Conservation (phyloP, 1,140 invertebrate species). For the Aphis gossypii region DNA sequence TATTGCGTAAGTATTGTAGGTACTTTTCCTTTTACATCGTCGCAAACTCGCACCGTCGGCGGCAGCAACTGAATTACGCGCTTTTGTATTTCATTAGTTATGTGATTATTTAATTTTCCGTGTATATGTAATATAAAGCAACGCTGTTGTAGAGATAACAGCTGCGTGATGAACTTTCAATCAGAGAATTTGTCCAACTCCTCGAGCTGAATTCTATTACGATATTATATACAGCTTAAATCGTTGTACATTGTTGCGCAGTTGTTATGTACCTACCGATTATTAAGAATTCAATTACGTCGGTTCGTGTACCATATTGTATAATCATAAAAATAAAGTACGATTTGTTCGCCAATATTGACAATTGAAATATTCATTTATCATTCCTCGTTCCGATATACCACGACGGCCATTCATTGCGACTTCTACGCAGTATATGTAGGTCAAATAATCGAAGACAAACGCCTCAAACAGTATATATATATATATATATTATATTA, state of each 20-base stretch:
- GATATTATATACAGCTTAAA: not conserved
- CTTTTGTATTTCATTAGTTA: not conserved
- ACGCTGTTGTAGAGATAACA: not conserved
- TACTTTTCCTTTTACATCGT: not conserved
- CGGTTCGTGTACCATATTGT: not conserved
- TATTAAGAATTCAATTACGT: constrained; percentile 14
- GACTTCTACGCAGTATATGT: not conserved
- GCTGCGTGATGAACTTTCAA: not conserved
- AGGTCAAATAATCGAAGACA: constrained; percentile 7
- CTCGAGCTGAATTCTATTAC: not conserved
- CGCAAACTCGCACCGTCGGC: not conserved
- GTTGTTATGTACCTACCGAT: not conserved
- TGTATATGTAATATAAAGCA: not conserved
- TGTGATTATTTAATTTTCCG: not conserved
- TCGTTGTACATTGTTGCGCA: not conserved
- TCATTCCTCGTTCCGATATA: not conserved
- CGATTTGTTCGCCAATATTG: not conserved
- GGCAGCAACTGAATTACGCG: not conserved
- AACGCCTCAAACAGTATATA: not conserved
- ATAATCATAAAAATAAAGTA: not conserved
- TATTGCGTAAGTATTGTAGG: not conserved
- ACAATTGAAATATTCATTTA: constrained; percentile 8
- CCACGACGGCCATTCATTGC: not conserved
- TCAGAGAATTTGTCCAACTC: not conserved
- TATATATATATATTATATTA: not conserved